Conservation (phyloP, 2,888 invertebrate species). For the Trachelus iudaicus region DNA sequence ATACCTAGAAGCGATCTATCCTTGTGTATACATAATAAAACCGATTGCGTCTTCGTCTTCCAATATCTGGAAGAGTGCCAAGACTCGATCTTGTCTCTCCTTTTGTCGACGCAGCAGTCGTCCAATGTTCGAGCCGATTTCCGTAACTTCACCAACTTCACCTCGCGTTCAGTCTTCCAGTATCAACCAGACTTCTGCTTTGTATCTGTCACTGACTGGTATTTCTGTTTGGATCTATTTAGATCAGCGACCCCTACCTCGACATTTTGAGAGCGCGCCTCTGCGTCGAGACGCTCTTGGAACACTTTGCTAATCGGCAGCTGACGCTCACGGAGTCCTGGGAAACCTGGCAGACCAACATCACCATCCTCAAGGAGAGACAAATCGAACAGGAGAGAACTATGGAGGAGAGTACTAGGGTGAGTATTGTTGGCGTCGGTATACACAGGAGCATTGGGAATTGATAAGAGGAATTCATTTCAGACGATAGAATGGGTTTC, state of each 20-base stretch:
- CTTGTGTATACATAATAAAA: neutral
- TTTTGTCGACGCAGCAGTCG: neutral
- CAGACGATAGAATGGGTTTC: constrained; percentile 76
- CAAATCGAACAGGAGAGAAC: constrained; percentile 67
- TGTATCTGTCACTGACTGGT: neutral
- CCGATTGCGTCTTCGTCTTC: neutral
- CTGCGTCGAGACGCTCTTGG: constrained; percentile 77
- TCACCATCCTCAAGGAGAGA: constrained; percentile 67
- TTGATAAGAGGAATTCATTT: constrained; percentile 19
- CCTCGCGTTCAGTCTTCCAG: neutral
- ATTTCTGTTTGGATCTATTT: constrained; percentile 28
- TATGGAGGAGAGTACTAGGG: constrained; percentile 56
- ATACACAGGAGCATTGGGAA: neutral
- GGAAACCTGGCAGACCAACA: constrained; percentile 77
- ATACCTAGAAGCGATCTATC: neutral
- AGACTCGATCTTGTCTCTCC: neutral
- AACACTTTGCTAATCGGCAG: constrained; percentile 75
- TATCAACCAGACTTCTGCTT: neutral
- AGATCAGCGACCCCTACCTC: constrained; percentile 77
- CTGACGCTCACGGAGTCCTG: constrained; percentile 75
- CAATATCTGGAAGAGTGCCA: neutral
- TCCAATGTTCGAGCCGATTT: neutral
- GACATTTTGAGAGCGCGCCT: constrained; percentile 75
- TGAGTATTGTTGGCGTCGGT: constrained; percentile 65
- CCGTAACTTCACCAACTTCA: neutral